phyloP scores from a whole-genome alignment of 2,113 vertebrate species.

The Aleadryas rufinucha region DNA sequence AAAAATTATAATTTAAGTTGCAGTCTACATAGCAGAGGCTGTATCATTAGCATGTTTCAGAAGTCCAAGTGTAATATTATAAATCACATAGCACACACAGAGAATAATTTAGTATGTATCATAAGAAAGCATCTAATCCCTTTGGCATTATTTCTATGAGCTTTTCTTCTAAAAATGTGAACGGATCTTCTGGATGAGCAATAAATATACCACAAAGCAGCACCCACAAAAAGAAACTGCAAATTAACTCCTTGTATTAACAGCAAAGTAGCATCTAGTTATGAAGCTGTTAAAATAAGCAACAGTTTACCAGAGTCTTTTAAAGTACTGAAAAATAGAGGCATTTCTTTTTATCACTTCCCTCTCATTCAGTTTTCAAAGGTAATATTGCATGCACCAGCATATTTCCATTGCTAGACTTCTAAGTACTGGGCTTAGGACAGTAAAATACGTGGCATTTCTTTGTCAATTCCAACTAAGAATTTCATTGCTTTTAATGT shows the following conservation, averaged over 20 bases:
- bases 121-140: constrained; percentile 37
- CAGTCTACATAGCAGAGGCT: not conserved
- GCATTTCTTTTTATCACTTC: not conserved
- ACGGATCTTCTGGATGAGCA: constrained; percentile 58
- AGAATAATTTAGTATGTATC: constrained; percentile 35
- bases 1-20: not conserved
- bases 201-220: constrained; percentile 66
- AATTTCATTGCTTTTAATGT: not conserved
- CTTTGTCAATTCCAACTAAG: not conserved
- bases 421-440: not conserved
- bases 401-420: not conserved
- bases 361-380: not conserved
- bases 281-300: not conserved
- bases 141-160: constrained; percentile 63
- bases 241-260: not conserved
- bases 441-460: not conserved
- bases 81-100: not conserved
- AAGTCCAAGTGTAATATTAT: not conserved
- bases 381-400: not conserved
- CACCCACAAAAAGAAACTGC: constrained; percentile 32
- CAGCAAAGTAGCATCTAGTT: not conserved
- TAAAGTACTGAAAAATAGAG: not conserved
- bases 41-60: not conserved
- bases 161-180: constrained; percentile 71
- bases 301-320: not conserved